phyloP scores from a whole-genome alignment of 2,888 invertebrate genomes.

The Lypha dubia region DNA sequence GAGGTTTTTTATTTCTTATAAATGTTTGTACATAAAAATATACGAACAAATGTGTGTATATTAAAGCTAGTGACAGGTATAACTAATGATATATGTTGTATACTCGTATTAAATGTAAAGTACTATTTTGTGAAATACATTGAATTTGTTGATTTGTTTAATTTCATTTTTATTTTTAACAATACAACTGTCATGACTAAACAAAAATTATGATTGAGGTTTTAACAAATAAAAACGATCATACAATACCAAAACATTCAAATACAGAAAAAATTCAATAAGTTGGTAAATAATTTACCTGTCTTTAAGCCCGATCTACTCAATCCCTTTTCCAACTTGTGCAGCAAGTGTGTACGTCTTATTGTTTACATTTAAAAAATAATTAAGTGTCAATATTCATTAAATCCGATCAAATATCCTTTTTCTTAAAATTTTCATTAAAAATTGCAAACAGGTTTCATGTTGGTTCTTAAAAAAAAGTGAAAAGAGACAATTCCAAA shows the following conservation, averaged over 20 bases:
- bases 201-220: constrained; percentile 42
- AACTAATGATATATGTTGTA: not conserved
- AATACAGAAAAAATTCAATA: constrained; percentile 20
- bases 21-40: too few species aligned
- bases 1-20: too few species aligned
- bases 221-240: constrained; percentile 20
- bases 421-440: not conserved
- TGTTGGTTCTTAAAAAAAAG: not conserved
- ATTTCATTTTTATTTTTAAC: too few species aligned
- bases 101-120: too few species aligned
- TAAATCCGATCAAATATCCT: constrained; percentile 32
- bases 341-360: constrained; percentile 10
- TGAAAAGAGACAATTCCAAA: not conserved
- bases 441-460: constrained; percentile 19
- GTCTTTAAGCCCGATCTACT: not conserved
- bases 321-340: not conserved
- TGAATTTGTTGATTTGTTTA: not conserved
- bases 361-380: constrained; percentile 21
- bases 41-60: too few species aligned
- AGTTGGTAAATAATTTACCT: constrained; percentile 9
- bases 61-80: too few species aligned
- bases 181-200: constrained; percentile 33
- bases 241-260: not conserved
- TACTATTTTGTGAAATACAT: not conserved
- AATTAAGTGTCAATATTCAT: constrained; percentile 56